Evolutionary conservation across 2,888 invertebrate species (phyloP), one percentile per base, ranked within the genome.

Genomic region (Apamea epomidion): DNA sequence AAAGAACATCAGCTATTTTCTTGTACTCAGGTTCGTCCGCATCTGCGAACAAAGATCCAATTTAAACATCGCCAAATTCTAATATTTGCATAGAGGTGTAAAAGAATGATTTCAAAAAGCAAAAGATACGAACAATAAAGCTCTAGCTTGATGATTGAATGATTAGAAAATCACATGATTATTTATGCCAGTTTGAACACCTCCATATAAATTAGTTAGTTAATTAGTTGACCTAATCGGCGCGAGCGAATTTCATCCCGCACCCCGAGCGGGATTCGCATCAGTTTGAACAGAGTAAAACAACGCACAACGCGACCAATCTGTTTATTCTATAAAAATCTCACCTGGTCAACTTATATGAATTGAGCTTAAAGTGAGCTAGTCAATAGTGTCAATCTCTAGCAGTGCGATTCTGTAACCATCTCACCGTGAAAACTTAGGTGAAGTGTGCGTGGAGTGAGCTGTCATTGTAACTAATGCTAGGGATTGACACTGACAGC

Each of bases 11-110:
- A 1, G 93, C 95, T 78, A 97, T 94, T 91, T 94, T 96, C 88
- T 93, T 96, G 87, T 97, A 96, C 85, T 96, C 96, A 0, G 97
- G 96, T 86, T 96, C 96, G 69, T 96, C 96, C 0, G 90, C 87
- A 78, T 95, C 96, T 96, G 92, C 32, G 89, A 92, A 72, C 81
- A 58, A 85, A 83, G 75, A 75, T 14, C 14, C 8, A n/a, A 72
- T 54, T 54, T 7, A n/a, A 71, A 71, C 18, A 51, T 5, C 1
- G 16, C 14, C 14, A 64, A 64, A 64, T 7, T 62, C 7, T 16
- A 60, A 60, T 14, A n/a, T 58, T n/a, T 60, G 60, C 60, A 60
- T n/a, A n/a, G 1, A 2, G n/a, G 2, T 18, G 18, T 18, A 18
- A 64, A 64, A 32, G 32, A 64, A 8, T 18, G 1, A 8, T 18